Evolutionary conservation across 2,888 invertebrate genomes (phyloP).

Genomic region (Neria commutata): DNA sequence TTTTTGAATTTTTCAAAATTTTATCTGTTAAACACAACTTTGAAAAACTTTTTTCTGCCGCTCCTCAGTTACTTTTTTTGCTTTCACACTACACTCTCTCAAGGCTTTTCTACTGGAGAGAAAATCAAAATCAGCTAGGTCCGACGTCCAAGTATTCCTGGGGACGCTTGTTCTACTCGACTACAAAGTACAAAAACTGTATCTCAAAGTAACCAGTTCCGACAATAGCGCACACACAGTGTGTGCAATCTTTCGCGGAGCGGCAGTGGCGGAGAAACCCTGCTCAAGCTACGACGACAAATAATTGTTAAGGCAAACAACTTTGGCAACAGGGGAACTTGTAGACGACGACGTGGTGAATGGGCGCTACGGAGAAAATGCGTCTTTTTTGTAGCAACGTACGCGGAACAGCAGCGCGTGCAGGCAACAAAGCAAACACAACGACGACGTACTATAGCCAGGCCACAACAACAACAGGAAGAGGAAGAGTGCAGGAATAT

Average conservation of each 20-base stretch:
- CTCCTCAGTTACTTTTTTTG: too few species aligned
- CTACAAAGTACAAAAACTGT: too few species aligned
- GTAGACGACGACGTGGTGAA: slow-evolving; percentile 5
- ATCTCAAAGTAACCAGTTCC: background rate
- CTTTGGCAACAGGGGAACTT: background rate
- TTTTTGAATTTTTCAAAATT: background rate
- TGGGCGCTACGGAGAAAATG: too few species aligned
- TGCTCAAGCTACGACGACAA: background rate
- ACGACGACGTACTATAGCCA: too few species aligned
- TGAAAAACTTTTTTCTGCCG: too few species aligned
- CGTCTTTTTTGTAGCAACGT: background rate
- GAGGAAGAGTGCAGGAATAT: background rate
- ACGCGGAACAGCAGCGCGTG: background rate
- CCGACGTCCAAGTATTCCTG: too few species aligned
- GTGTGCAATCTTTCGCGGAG: too few species aligned
- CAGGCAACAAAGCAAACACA: background rate
- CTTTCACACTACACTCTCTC: too few species aligned
- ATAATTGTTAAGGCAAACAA: slow-evolving; percentile 3
- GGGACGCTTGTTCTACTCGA: too few species aligned
- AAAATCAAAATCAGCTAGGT: too few species aligned
- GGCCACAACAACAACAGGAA: too few species aligned
- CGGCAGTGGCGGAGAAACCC: background rate
- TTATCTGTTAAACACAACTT: background rate
- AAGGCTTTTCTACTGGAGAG: too few species aligned
- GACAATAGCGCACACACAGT: background rate